Evolutionary conservation across 2,888 invertebrate species (phyloP), one percentile per base, ranked within the genome.

Genomic region (Sphinx pinastri): DNA sequence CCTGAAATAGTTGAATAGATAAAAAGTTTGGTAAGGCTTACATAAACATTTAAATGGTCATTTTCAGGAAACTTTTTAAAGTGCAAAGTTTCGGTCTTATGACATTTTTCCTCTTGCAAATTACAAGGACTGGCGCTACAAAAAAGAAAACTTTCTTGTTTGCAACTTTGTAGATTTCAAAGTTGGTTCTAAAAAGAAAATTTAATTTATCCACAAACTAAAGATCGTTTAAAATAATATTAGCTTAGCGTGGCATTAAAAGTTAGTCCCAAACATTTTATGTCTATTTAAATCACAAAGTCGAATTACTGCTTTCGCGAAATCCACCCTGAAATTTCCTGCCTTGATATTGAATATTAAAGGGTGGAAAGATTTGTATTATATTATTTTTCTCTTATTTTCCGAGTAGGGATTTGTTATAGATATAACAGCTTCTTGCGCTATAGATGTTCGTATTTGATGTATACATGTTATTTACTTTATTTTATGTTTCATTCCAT

Each of bases 91-190:
- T 72, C 71, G 69, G 60, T 71, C 66, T 60, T 70, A 52, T 45
- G 70, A 71, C 72, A 73, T 70, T 73, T 74, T 70, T 75, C 60
- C 63, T 75, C 71, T 71, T 71, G 68, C 59, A 66, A 74, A 76
- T 75, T 75, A 77, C 78, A 75, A 71, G 70, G 73, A 55, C 13
- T 76, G 77, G 79, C 72, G 77, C 76, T 78, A 77, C 78, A 77
- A 78, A 81, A 78, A 80, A 38, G 70, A 72, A 71, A 77, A 79
- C 73, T 85, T 85, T 78, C 75, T 75, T 78, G 68, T 68, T 72
- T 76, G 55, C 70, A 77, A 82, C 78, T 83, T 80, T 70, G 75
- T 77, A 75, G 78, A 72, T 76, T 74, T 75, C 68, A 59, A 80
- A 81, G 77, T 82, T 80, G 67, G 68, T 54, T 68, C 68, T 67